phyloP scores from a whole-genome alignment of 2,113 vertebrate genomes.

The Steatornis caripensis region DNA sequence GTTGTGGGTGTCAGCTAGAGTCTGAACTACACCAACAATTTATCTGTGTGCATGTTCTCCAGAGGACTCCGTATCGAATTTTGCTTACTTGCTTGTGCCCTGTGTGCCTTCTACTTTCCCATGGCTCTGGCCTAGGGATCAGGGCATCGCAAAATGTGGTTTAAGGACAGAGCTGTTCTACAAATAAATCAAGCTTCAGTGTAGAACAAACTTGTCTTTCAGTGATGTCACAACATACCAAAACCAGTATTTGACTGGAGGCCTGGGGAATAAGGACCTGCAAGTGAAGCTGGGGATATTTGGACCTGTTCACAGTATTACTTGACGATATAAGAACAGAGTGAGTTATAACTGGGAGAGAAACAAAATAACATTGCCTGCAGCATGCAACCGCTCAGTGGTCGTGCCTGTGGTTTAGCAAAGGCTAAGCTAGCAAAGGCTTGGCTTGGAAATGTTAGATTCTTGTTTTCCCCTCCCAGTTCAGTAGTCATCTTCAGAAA shows the following conservation, averaged over 20 bases:
- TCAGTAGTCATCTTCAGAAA: background rate
- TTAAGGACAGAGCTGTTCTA: background rate
- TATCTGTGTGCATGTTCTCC: rapidly evolving
- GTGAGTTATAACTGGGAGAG: background rate
- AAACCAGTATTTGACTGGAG: background rate
- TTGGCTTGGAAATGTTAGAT: background rate
- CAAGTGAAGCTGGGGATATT: background rate
- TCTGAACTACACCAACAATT: background rate
- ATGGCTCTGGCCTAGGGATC: background rate
- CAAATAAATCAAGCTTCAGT: background rate
- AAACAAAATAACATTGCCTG: background rate
- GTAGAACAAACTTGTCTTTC: background rate
- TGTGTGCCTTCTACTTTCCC: background rate
- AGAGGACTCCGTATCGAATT: background rate
- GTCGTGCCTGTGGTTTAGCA: background rate
- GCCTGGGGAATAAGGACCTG: background rate
- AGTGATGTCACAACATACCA: background rate
- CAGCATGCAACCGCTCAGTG: background rate
- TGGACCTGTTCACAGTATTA: background rate
- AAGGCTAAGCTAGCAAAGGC: background rate
- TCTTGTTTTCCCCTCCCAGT: background rate
- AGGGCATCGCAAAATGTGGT: background rate
- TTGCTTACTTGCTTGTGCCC: background rate
- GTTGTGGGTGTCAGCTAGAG: background rate
- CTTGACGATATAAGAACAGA: background rate